Percentiles rank a stretch among this genome's conserved stretches.
Conservation (phyloP, 2,797 vertebrate species). For the Sylvia borin region DNA sequence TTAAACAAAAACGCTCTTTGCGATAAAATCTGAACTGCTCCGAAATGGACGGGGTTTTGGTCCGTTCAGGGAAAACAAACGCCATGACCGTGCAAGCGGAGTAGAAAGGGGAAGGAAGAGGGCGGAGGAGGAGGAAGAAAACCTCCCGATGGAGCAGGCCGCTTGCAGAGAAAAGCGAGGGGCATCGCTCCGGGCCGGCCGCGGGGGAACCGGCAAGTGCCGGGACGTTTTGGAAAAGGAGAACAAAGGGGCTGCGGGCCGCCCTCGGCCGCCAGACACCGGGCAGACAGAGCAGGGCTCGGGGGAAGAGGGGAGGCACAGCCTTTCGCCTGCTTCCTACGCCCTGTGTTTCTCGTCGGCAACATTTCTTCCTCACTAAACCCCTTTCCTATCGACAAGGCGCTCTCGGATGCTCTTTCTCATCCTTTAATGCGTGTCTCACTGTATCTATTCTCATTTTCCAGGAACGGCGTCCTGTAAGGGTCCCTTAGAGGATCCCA, state of each 20-base stretch:
- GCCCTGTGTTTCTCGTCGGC: background rate
- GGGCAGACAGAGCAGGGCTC: background rate
- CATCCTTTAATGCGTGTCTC: background rate
- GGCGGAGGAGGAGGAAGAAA: background rate
- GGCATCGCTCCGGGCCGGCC: background rate
- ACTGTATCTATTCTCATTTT: background rate
- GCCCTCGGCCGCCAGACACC: background rate
- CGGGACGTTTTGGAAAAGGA: background rate
- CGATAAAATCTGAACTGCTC: background rate
- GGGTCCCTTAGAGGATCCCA: background rate
- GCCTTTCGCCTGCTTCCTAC: background rate
- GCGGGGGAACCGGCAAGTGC: background rate
- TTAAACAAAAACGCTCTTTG: background rate
- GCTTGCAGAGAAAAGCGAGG: background rate
- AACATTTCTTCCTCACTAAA: background rate
- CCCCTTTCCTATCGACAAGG: background rate
- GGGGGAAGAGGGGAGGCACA: background rate
- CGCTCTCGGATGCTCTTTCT: background rate
- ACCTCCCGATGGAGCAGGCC: background rate
- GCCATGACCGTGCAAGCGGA: background rate
- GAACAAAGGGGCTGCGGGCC: background rate
- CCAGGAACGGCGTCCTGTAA: background rate
- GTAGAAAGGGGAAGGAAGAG: background rate
- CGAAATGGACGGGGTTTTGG: background rate
- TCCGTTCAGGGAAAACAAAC: background rate